Conservation (phyloP, 2,888 invertebrate species). For the Ctenicera cuprea region DNA sequence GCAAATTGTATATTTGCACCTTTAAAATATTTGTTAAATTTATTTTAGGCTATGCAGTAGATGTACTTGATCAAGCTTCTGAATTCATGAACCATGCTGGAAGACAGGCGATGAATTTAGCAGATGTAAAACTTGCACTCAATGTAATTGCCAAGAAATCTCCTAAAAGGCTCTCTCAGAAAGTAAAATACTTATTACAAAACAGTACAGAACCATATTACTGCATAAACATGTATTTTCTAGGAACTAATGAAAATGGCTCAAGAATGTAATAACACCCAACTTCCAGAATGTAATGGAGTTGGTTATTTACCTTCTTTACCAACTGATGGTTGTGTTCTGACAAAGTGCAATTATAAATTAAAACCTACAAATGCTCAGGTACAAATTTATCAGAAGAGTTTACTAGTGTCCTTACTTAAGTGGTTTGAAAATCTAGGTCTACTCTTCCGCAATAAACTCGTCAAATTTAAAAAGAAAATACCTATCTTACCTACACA, state of each 20-base stretch:
- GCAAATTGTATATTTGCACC: too few relatives aligned
- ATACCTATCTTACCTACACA: too few relatives aligned
- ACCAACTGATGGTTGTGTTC: conserved; percentile 38
- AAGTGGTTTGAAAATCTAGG: too few relatives aligned
- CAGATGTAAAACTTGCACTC: conserved; percentile 48
- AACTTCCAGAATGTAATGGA: conserved; percentile 37
- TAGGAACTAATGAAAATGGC: conserved; percentile 53
- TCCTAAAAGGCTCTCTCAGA: conserved; percentile 34
- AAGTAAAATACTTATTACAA: conserved; percentile 9
- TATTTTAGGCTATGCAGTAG: conserved; percentile 47
- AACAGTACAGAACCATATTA: neutral
- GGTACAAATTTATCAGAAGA: conserved; percentile 13
- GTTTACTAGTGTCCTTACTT: too few relatives aligned
- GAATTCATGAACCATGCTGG: conserved; percentile 47
- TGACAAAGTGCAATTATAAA: conserved; percentile 47
- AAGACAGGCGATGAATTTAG: conserved; percentile 37
- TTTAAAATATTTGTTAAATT: conserved; percentile 8
- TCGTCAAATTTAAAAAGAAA: too few relatives aligned
- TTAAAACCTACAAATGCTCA: conserved; percentile 33
- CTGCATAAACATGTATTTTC: conserved; percentile 6
- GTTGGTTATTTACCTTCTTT: conserved; percentile 40
- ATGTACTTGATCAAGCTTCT: conserved; percentile 46
- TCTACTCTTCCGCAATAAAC: too few relatives aligned
- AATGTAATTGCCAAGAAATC: conserved; percentile 7
- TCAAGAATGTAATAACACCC: conserved; percentile 45